phyloP scores from a whole-genome alignment of 2,113 vertebrate genomes.

The Lycaon pictus region DNA sequence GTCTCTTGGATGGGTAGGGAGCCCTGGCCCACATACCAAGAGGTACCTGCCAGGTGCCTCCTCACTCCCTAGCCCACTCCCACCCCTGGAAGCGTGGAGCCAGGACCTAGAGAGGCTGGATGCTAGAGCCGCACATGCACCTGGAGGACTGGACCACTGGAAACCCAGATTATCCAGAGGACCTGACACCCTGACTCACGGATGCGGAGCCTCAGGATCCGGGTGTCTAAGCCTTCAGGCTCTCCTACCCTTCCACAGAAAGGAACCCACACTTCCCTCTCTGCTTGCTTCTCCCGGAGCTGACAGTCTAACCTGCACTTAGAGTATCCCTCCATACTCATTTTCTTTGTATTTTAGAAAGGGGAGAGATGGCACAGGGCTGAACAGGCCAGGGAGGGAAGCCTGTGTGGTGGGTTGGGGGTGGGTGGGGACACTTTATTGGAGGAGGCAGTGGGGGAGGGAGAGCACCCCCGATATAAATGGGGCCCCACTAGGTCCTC shows the following conservation, averaged over 20 bases:
- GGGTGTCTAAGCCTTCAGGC: accelerated
- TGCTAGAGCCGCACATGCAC: background rate
- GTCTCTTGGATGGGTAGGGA: background rate
- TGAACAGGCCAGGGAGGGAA: background rate
- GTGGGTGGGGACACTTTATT: no score
- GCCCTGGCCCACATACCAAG: background rate
- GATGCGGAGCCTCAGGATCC: background rate
- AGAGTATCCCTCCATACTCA: accelerated
- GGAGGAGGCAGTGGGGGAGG: no score
- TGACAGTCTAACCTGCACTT: background rate
- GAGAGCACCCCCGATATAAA: background rate
- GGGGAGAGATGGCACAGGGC: background rate
- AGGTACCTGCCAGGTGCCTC: background rate
- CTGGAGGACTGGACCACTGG: background rate
- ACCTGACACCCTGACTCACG: background rate
- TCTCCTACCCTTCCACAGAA: background rate
- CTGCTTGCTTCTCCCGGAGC: background rate
- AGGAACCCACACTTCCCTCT: background rate
- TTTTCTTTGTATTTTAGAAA: background rate
- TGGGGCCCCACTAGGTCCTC: background rate
- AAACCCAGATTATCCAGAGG: background rate
- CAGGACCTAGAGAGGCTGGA: background rate
- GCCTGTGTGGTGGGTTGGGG: accelerated
- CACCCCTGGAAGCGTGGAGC: background rate
- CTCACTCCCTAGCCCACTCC: background rate